Base-by-base conservation (phyloP, 2,113 vertebrate genomes). In the Cathartes aura region DNA sequence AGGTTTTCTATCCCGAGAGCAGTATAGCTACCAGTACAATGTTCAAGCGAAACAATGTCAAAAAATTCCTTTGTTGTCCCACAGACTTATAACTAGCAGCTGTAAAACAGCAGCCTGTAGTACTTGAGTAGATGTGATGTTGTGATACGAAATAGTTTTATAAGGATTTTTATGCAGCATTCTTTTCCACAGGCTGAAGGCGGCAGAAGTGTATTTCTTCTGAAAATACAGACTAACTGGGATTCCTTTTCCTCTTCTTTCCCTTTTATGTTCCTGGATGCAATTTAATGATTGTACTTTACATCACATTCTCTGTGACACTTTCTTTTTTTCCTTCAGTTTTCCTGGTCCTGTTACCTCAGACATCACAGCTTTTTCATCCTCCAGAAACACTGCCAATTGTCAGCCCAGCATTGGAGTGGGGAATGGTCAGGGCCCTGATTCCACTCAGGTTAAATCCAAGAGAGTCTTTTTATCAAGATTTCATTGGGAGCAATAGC, bases 271-370 rank as follows among this genome's bases (percentile, higher is more conserved):
- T 59, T 87, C 24, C 48, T 29, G 23, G 12, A 19, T 64, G 14
- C 9, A 80, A 34, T 48, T 60, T 47, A 32, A 12, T 56, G 8
- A 52, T 45, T 62, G 11, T 32, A 42, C 5, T 82, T 93, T 6
- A 20, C 8, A 42, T 26, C 15, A 27, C 4, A 10, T 45, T 74
- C 15, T 50, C 17, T 59, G 36, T 20, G 24, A 43, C 9, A 34
- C 11, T 60, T 27, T 5, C 6, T 30, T 38, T 52, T 66, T 62
- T 76, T 5, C 20, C n/a, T 82, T 53, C 11, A 38, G 1, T 66
- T 71, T 88, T 71, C 17, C n/a, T 66, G 15, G 18, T 34, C 15
- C 9, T 0, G 0, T 42, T 42, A 38, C 38, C 8, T 48, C 47
- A 81, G 40, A 50, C 5, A n/a, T 6, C 29, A 50, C 21, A 88